Evolutionary conservation across 2,113 vertebrate species (phyloP).

Genomic region (Planiliza haematocheilus): DNA sequence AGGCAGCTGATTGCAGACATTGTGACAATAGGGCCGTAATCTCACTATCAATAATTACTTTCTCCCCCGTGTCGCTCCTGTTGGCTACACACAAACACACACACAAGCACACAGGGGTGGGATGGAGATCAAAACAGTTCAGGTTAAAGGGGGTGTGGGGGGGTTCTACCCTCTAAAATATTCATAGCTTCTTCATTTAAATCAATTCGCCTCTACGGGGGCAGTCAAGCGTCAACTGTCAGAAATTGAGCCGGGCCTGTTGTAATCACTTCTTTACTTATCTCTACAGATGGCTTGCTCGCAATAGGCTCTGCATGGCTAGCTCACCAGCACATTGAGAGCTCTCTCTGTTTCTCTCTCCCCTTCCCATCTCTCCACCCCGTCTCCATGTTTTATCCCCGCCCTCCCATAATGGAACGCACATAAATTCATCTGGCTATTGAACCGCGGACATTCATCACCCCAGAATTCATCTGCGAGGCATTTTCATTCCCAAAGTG

Average conservation of each 20-base stretch:
- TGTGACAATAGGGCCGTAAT: conserved; percentile 72
- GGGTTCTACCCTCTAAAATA: conserved; percentile 78
- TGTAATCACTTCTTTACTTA: conserved; percentile 83
- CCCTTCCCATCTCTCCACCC: conserved; percentile 45
- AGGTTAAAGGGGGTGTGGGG: conserved; percentile 72
- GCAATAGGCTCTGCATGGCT: conserved; percentile 78
- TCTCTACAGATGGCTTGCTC: conserved; percentile 80
- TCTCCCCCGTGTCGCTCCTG: conserved; percentile 36
- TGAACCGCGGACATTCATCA: conserved; percentile 79
- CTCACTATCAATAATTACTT: conserved; percentile 79
- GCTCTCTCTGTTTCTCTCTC: conserved; percentile 5
- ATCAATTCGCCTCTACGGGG: conserved; percentile 77
- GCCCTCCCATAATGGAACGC: conserved; percentile 75
- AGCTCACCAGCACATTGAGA: conserved; percentile 59
- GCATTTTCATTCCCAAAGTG: conserved; percentile 79
- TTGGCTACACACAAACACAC: conserved; percentile 12
- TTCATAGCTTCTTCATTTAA: conserved; percentile 86
- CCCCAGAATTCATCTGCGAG: conserved; percentile 77
- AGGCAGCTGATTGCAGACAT: conserved; percentile 68
- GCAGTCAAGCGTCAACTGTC: conserved; percentile 78
- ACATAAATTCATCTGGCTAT: conserved; percentile 81
- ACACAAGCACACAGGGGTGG: conserved; percentile 2
- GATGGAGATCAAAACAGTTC: conserved; percentile 59
- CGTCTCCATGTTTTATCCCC: conserved; percentile 74
- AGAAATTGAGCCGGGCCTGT: conserved; percentile 79